These are phyloP conservation scores for Chymomyza caudatula DNA, from an alignment of 2,888 invertebrate species.

Conservation along the genomic window DNA sequence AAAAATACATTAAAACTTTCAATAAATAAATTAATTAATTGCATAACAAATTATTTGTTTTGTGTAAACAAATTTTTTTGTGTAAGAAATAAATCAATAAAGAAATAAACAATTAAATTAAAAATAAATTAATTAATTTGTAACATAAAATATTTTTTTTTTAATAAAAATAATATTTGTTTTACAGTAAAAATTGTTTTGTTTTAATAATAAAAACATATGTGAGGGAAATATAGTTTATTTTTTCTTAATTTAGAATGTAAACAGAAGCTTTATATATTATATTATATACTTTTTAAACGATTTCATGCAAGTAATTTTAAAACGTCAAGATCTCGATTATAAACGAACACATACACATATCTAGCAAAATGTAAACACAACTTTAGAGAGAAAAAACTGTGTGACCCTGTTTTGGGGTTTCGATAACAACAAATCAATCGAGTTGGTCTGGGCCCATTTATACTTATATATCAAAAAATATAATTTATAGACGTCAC, in stretches of 20 bases:
- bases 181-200: too few species aligned
- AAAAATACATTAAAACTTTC: too few species aligned
- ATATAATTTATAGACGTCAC: slow-evolving; percentile 67
- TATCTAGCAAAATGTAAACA: neutral
- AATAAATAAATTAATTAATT: too few species aligned
- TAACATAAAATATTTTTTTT: too few species aligned
- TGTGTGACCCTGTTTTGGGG: neutral
- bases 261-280: slow-evolving; percentile 48
- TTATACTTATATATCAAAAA: slow-evolving; percentile 61
- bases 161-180: too few species aligned
- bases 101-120: too few species aligned
- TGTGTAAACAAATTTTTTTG: too few species aligned
- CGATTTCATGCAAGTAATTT: slow-evolving; percentile 3
- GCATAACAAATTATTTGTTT: too few species aligned
- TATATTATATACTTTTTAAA: slow-evolving; percentile 30
- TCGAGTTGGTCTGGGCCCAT: slow-evolving; percentile 74
- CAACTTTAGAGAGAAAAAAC: neutral
- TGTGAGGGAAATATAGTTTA: slow-evolving; percentile 18
- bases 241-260: too few species aligned
- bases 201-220: neutral
- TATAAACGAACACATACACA: neutral
- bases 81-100: too few species aligned
- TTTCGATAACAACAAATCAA: slow-evolving; percentile 58
- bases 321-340: neutral
- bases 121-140: too few species aligned